Evolutionary conservation across 2,888 invertebrate genomes (phyloP).

Genomic region (Syritta pipiens): DNA sequence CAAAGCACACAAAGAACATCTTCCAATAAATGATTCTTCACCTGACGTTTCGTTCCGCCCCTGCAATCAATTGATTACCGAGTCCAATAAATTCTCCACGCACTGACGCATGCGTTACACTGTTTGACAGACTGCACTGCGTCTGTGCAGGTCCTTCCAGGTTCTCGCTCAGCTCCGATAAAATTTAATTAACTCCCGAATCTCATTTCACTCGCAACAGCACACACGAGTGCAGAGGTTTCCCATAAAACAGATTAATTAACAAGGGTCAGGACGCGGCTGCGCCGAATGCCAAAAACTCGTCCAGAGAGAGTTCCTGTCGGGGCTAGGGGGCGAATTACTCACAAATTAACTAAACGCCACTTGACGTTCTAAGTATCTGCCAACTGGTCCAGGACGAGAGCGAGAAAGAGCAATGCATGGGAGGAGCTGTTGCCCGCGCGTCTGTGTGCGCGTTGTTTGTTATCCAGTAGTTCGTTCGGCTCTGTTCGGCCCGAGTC

Average conservation of each 20-base stretch:
- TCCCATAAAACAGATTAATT: conserved; percentile 56
- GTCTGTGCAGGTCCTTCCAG: background rate
- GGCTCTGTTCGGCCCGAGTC: conserved; percentile 18
- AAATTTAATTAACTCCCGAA: too few relatives aligned
- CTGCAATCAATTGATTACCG: conserved; percentile 28
- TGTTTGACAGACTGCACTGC: background rate
- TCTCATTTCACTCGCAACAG: too few relatives aligned
- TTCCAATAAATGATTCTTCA: conserved; percentile 21
- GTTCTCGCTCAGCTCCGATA: background rate
- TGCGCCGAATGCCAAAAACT: conserved; percentile 26
- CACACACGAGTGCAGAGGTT: too few relatives aligned
- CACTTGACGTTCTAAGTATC: conserved; percentile 48
- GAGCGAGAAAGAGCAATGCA: background rate
- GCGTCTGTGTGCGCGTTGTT: conserved; percentile 11
- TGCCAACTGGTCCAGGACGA: conserved; percentile 15
- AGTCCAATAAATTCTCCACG: conserved; percentile 18
- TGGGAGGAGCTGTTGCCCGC: background rate
- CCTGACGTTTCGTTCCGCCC: conserved; percentile 19
- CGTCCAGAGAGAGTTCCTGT: conserved; percentile 18
- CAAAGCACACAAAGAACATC: too few relatives aligned
- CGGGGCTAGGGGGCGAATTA: conserved; percentile 23
- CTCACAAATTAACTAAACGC: conserved; percentile 54
- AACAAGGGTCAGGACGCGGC: conserved; percentile 31
- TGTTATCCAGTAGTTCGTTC: conserved; percentile 29
- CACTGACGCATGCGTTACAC: conserved; percentile 2